Evolutionary conservation across 2,113 vertebrate genomes (phyloP).

Genomic region (Oriolus oriolus): DNA sequence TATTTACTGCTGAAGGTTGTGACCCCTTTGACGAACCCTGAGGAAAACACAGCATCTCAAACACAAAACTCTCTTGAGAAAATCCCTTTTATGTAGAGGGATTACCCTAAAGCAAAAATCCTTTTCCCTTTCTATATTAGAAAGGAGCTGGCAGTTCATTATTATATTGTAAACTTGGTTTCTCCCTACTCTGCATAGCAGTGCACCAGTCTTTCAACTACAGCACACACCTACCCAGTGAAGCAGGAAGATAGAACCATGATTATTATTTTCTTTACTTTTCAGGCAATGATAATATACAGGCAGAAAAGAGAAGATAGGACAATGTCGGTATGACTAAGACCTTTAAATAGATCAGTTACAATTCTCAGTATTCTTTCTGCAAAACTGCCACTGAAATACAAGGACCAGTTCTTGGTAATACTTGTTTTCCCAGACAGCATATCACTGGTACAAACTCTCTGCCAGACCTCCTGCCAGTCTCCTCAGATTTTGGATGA

Average conservation of each 20-base stretch:
- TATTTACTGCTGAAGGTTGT: background rate
- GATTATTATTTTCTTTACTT: background rate
- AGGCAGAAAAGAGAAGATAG: background rate
- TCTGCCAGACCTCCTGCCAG: background rate
- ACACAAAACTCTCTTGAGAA: background rate
- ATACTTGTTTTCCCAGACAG: background rate
- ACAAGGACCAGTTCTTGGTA: background rate
- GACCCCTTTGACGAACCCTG: background rate
- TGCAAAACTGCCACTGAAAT: background rate
- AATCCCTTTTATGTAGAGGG: background rate
- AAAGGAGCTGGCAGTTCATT: background rate
- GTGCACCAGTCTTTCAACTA: background rate
- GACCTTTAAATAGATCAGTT: background rate
- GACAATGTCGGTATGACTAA: background rate
- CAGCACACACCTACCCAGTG: background rate
- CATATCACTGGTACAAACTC: background rate
- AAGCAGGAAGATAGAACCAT: background rate
- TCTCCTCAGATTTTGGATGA: background rate
- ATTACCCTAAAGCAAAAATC: background rate
- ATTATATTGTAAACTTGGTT: background rate
- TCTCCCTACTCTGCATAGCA: background rate
- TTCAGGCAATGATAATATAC: background rate
- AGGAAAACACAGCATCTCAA: slow-evolving; percentile 4
- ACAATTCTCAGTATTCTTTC: background rate
- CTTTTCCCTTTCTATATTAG: background rate